These are phyloP conservation scores for Cyrtonyx montezumae DNA, from an alignment of 2,113 vertebrate species.

Conservation along the genomic window DNA sequence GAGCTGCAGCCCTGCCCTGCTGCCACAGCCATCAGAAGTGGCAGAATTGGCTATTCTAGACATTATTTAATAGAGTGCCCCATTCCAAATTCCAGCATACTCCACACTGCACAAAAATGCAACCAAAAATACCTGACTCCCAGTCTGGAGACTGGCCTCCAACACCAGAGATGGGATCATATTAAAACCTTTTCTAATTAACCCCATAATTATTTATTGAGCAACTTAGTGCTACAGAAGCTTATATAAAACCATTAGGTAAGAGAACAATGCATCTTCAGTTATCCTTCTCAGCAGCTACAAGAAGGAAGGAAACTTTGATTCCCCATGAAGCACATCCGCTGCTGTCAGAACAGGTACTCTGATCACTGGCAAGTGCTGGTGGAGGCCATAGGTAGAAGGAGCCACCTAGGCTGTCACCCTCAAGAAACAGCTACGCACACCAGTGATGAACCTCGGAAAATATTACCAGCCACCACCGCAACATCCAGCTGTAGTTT, in stretches of 20 bases:
- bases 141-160: neutral
- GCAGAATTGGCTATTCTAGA: neutral
- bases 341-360: neutral
- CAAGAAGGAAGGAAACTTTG: neutral
- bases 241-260: constrained; percentile 29
- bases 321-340: neutral
- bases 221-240: constrained; percentile 53
- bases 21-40: neutral
- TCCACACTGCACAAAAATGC: rapidly evolving
- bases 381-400: neutral
- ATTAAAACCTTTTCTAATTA: neutral
- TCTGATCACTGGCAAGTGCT: rapidly evolving
- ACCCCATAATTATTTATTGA: constrained; percentile 43
- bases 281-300: neutral
- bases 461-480: neutral
- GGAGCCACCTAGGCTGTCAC: rapidly evolving
- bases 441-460: rapidly evolving
- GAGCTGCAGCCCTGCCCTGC: neutral
- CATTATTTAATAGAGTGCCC: neutral
- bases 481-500: rapidly evolving
- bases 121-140: neutral
- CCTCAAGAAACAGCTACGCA: rapidly evolving
- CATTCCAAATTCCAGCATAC: rapidly evolving
- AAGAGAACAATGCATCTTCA: neutral
- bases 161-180: rapidly evolving